Base-by-base conservation (phyloP, 2,113 vertebrate genomes). In the Nematolebias whitei region DNA sequence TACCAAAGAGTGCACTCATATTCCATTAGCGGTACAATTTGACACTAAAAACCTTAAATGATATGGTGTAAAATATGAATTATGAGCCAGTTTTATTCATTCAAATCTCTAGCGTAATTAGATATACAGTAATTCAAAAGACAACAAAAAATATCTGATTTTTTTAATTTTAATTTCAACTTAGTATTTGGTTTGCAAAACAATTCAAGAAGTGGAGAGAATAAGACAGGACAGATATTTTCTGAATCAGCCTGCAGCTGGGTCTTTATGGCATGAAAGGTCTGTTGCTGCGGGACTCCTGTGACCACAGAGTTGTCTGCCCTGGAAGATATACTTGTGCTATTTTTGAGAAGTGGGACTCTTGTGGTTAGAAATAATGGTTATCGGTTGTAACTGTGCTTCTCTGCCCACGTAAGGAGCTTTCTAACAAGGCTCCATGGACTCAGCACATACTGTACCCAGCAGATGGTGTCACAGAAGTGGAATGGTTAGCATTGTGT, bases 381-480 rank as follows among this genome's bases (percentile, higher is more conserved):
- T 49, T 41, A 45, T 63, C 12, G 64, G 38, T 60, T 63, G 63
- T 24, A 78, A 59, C 47, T 35, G 4, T 29, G 15, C 43, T 41
- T 54, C 41, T 54, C n/a, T 20, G 49, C 52, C 53, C 47, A 64
- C 38, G 65, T 7, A 51, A 40, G 38, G 41, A 63, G 50, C 54
- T 43, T 11, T 60, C 32, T 74, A 71, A 74, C 66, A 63, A 81
- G 71, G 2, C 76, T 70, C 63, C 38, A 45, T 48, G 54, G 57
- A 76, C 51, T 62, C 10, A 70, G 24, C 57, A 66, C 45, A 59
- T 59, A 57, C 43, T 68, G 10, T 55, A 49, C n/a, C 15, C n/a
- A 63, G 55, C 56, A 69, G 16, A 18, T 40, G 23, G 52, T 71
- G 53, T 62, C 49, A 58, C 61, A 76, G 73, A 74, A 18, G 18